Evolutionary conservation across 2,888 invertebrate species (phyloP), one percentile per base, ranked within the genome.

Genomic region (Ectobius pallidus): DNA sequence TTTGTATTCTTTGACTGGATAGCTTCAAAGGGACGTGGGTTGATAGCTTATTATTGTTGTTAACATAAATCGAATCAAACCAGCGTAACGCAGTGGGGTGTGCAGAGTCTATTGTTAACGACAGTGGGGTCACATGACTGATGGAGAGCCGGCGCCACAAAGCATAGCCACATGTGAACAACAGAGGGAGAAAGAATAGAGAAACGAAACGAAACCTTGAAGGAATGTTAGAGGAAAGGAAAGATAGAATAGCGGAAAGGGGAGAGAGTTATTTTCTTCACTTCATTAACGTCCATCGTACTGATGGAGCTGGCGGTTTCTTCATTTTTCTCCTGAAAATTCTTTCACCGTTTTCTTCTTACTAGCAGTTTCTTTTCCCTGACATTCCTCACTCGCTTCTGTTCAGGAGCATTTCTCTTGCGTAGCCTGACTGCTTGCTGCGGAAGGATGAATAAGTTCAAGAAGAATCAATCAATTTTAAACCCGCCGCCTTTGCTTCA

Each of bases 211-310:
- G 25, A 42, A 20, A 55, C 52, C 20, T 39, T 32, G 46, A 52
- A n/a, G 52, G 52, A 69, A 69, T 52, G 49, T 69, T 22, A 20
- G 69, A 22, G 55, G 39, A 46, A 22, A 14, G 55, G 14, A 69
- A 6, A 20, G 25, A 20, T 25, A 69, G 34, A 55, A 27, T 14
- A 39, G 2, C 30, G 32, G 46, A 27, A n/a, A 20, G 34, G 69
- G 46, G 34, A 32, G 30, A 52, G 27, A 55, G 52, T 69, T 69
- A 69, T 55, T 69, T 69, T 69, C 55, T 69, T 34, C 69, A 55
- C 69, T 69, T 69, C 69, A 69, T 69, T 69, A 69, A 22, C 49
- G 69, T 52, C 55, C n/a, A 39, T 49, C 55, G 52, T 27, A 22
- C 6, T 55, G 69, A 69, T 69, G 55, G 32, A 55, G n/a, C 49